Percentiles rank a stretch among this genome's conserved stretches.
Conservation (phyloP, 2,113 vertebrate species). For the Neogobius melanostomus region DNA sequence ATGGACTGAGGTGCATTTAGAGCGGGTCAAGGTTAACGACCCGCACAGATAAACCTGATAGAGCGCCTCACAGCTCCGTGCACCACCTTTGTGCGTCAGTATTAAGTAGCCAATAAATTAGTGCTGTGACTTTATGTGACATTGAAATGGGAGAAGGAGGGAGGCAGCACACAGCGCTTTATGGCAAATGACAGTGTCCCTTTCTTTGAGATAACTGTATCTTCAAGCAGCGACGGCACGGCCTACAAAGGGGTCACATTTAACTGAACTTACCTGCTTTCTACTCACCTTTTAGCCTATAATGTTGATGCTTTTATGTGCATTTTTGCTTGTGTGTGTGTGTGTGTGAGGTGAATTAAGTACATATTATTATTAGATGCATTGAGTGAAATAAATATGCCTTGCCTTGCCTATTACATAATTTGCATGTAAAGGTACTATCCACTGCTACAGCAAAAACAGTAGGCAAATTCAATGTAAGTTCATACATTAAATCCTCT, state of each 20-base stretch:
- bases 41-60: constrained; percentile 75
- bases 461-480: too few species aligned
- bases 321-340: too few species aligned
- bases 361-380: too few species aligned
- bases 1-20: constrained; percentile 70
- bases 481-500: too few species aligned
- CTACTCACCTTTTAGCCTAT: background rate
- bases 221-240: background rate
- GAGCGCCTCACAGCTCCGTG: constrained; percentile 71
- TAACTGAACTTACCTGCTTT: background rate
- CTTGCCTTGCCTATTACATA: too few species aligned
- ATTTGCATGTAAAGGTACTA: too few species aligned
- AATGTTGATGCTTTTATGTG: background rate
- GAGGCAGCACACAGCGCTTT: constrained; percentile 9
- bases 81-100: constrained; percentile 75
- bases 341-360: too few species aligned
- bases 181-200: background rate
- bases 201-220: background rate
- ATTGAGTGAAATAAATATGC: too few species aligned
- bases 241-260: background rate
- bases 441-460: too few species aligned
- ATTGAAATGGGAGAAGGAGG: constrained; percentile 69
- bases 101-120: constrained; percentile 80
- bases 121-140: constrained; percentile 76
- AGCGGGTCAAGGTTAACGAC: constrained; percentile 81